A percentile compares a stretch with the other conserved stretches of the same genome.
Evolutionary conservation across 2,113 vertebrate species (phyloP).

Genomic region (Telmatochromis sp.): DNA sequence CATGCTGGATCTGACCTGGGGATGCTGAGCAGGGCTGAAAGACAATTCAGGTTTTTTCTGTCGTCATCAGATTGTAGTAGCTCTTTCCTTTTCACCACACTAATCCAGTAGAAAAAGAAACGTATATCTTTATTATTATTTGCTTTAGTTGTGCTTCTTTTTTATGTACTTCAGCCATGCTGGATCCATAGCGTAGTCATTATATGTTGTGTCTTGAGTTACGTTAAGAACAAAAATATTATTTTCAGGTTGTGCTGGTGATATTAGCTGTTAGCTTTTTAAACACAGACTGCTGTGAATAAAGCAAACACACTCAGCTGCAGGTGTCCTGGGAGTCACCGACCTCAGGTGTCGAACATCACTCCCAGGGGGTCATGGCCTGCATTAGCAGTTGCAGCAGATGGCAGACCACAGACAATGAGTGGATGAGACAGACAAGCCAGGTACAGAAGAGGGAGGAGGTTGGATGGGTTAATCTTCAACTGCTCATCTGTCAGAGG

Average conservation of each 20-base stretch:
- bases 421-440: conserved; percentile 38
- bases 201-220: background rate
- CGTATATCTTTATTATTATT: background rate
- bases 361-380: background rate
- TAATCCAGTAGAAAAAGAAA: background rate
- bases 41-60: background rate
- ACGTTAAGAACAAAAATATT: background rate
- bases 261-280: background rate
- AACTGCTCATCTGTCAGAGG: background rate
- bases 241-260: background rate
- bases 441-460: conserved; percentile 35
- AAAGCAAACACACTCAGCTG: background rate
- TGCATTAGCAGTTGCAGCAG: conserved; percentile 46
- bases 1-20: background rate
- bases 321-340: conserved; percentile 43
- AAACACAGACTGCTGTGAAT: background rate
- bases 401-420: conserved; percentile 48
- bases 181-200: background rate
- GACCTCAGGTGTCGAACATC: conserved; percentile 51
- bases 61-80: background rate
- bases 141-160: background rate
- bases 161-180: background rate
- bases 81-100: background rate
- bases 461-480: conserved; percentile 8
- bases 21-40: background rate